These are phyloP conservation scores for Heliconius melpomene DNA, from an alignment of 1,140 invertebrate genomes.

Conservation along the genomic window DNA sequence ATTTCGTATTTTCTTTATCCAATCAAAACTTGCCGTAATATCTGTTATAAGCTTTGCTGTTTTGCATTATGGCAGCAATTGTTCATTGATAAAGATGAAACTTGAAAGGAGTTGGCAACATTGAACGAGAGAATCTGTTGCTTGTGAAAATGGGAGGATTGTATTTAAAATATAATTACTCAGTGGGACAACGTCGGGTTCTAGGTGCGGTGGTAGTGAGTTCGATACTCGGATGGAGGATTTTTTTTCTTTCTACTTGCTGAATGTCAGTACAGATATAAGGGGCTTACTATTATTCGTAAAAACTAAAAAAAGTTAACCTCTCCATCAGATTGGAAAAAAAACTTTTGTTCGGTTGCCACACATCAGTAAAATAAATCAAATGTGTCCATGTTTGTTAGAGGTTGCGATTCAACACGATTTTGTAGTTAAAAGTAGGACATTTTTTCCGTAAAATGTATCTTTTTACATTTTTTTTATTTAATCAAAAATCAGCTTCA, in stretches of 20 bases:
- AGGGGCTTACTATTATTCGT: background rate
- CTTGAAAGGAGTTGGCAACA: background rate
- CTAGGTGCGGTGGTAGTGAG: too few species aligned
- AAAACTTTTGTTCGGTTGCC: background rate
- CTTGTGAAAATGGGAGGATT: background rate
- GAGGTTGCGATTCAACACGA: background rate
- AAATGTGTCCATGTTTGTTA: background rate
- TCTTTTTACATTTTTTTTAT: background rate
- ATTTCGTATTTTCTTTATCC: background rate
- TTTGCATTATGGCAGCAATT: background rate
- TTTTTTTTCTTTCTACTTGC: too few species aligned
- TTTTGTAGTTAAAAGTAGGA: background rate
- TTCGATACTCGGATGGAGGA: too few species aligned
- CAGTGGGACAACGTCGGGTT: background rate
- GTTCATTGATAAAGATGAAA: slow-evolving; percentile 6
- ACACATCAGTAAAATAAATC: background rate
- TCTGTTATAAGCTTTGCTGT: background rate
- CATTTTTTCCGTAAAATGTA: background rate
- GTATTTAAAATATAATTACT: background rate
- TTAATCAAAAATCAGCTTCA: background rate
- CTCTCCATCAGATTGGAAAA: background rate
- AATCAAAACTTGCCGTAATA: background rate
- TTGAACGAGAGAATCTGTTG: background rate
- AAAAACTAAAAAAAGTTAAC: background rate
- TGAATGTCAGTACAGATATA: too few species aligned